Percentiles rank a stretch among this genome's conserved stretches.
Evolutionary conservation across 2,113 vertebrate species (phyloP).

Genomic region (Sporophila hypoxantha): DNA sequence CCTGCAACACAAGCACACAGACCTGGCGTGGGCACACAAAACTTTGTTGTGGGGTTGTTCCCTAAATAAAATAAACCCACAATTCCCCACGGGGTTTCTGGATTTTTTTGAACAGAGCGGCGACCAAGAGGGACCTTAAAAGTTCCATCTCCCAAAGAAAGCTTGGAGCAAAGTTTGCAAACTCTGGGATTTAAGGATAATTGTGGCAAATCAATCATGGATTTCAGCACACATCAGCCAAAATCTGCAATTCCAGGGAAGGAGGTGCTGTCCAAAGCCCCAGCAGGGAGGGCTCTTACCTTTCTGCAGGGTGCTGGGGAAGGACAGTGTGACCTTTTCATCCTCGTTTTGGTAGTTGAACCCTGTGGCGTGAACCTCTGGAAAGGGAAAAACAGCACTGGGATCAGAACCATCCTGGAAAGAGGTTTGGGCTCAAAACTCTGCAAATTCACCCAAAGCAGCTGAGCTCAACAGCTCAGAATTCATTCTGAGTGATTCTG

Average conservation of each 20-base stretch:
- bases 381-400: not conserved
- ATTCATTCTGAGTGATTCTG: not conserved
- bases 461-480: not conserved
- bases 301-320: conserved; percentile 89
- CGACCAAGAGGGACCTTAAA: not conserved
- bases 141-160: too few species aligned
- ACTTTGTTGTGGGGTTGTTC: too few species aligned
- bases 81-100: fast-evolving
- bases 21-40: too few species aligned
- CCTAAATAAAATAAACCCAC: fast-evolving
- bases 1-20: conserved; percentile 66
- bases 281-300: conserved; percentile 64
- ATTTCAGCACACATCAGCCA: too few species aligned
- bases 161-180: not conserved
- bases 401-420: not conserved
- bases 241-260: too few species aligned
- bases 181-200: not conserved
- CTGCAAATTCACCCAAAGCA: not conserved
- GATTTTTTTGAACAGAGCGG: not conserved
- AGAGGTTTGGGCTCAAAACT: not conserved
- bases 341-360: conserved; percentile 99
- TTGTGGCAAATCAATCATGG: not conserved
- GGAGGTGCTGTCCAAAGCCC: too few species aligned
- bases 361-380: conserved; percentile 95
- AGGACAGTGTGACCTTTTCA: conserved; percentile 97